A percentile compares a stretch with the other conserved stretches of the same genome.
Conservation (phyloP, 2,797 vertebrate species). For the Lepus townsendii region DNA sequence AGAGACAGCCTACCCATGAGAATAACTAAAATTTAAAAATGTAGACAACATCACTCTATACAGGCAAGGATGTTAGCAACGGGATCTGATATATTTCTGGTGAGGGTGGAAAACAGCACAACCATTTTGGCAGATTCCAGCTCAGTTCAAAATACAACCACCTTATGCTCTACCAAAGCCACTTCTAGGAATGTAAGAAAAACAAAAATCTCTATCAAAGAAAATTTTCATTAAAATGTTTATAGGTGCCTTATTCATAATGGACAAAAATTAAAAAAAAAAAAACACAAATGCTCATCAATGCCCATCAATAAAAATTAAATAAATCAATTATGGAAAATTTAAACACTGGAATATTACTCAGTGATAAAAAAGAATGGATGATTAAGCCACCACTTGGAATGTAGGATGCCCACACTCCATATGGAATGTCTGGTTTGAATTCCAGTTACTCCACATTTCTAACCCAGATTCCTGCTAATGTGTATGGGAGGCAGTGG, state of each 20-base stretch:
- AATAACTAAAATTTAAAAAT: neutral
- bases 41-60: neutral
- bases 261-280: neutral
- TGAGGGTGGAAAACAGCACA: neutral
- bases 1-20: neutral
- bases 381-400: too few species aligned
- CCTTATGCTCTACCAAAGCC: neutral
- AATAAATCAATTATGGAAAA: neutral
- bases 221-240: neutral
- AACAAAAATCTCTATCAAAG: neutral
- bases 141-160: neutral
- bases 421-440: too few species aligned
- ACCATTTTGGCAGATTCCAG: neutral
- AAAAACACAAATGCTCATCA: neutral
- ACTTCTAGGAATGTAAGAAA: neutral
- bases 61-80: neutral
- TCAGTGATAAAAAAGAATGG: neutral
- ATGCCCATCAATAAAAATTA: neutral
- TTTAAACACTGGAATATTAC: neutral
- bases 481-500: too few species aligned
- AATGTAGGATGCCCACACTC: too few species aligned
- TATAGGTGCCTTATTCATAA: neutral
- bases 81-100: neutral
- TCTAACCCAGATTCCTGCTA: too few species aligned
- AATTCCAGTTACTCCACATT: too few species aligned